Percentiles rank a stretch among this genome's conserved stretches.
Conservation (phyloP, 2,888 invertebrate genomes). For the Cantharis flavilabris region DNA sequence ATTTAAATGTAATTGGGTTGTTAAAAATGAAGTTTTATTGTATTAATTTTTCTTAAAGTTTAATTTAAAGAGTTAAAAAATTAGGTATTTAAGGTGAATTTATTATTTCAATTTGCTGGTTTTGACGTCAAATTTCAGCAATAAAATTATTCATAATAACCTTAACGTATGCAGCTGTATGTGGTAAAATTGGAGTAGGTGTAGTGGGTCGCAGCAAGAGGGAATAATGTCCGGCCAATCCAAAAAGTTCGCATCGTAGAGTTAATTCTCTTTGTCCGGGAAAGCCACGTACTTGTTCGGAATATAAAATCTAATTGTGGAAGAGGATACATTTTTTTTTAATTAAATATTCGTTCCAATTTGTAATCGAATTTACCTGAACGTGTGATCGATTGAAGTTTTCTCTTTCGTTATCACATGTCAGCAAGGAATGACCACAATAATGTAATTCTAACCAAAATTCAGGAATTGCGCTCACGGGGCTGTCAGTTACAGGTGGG, state of each 20-base stretch:
- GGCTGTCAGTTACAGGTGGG: conserved; percentile 63
- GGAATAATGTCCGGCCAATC: conserved; percentile 81
- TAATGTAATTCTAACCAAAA: conserved; percentile 81
- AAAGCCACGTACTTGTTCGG: conserved; percentile 76
- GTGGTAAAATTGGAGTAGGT: conserved; percentile 65
- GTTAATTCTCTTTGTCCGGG: conserved; percentile 71
- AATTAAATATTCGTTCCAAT: neutral
- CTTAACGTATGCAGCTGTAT: conserved; percentile 72
- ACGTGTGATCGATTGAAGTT: conserved; percentile 54
- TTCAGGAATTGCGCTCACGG: conserved; percentile 62
- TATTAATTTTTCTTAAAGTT: neutral
- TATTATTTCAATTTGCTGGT: neutral
- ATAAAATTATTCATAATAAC: conserved; percentile 48
- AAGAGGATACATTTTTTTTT: conserved; percentile 2
- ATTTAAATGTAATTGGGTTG: conserved; percentile 1
- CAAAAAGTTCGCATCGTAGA: conserved; percentile 79
- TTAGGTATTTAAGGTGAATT: neutral
- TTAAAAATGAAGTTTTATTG: neutral
- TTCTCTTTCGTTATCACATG: conserved; percentile 63
- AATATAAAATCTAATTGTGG: conserved; percentile 67
- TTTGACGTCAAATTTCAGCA: neutral
- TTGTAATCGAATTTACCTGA: conserved; percentile 50
- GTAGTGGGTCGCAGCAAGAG: conserved; percentile 72
- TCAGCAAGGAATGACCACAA: conserved; percentile 75
- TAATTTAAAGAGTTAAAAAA: neutral